phyloP scores from a whole-genome alignment of 2,888 invertebrate genomes.

The Rhaphigaster nebulosa region DNA sequence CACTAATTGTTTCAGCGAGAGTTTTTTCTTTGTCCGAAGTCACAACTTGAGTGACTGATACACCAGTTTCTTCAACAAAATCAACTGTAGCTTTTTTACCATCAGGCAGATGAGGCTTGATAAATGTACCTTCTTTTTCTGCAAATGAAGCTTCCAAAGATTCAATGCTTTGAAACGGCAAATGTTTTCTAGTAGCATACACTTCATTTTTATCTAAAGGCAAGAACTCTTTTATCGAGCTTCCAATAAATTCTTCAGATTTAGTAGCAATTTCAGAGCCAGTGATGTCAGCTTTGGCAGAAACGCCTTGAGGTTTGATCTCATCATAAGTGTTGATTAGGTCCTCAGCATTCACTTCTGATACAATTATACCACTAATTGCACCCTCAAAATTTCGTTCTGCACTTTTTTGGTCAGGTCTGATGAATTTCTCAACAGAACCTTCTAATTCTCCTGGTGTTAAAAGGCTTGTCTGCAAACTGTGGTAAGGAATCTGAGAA shows the following conservation, averaged over 20 bases:
- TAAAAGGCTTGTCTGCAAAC: slow-evolving; percentile 64
- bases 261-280: slow-evolving; percentile 71
- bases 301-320: slow-evolving; percentile 66
- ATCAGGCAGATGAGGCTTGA: slow-evolving; percentile 68
- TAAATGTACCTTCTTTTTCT: slow-evolving; percentile 68
- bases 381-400: slow-evolving; percentile 67
- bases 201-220: slow-evolving; percentile 67
- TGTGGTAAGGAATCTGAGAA: slow-evolving; percentile 64
- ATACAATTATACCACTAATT: slow-evolving; percentile 68
- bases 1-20: slow-evolving; percentile 65
- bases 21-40: slow-evolving; percentile 70
- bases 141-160: slow-evolving; percentile 63
- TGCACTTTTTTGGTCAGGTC: slow-evolving; percentile 68
- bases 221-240: slow-evolving; percentile 67
- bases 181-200: slow-evolving; percentile 65
- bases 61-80: slow-evolving; percentile 67
- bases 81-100: slow-evolving; percentile 66
- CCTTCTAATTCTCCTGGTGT: slow-evolving; percentile 65
- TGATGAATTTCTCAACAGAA: slow-evolving; percentile 66
- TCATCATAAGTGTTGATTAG: slow-evolving; percentile 68
- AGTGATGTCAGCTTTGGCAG: slow-evolving; percentile 67
- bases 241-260: slow-evolving; percentile 70
- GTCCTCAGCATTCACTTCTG: slow-evolving; percentile 69
- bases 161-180: slow-evolving; percentile 68
- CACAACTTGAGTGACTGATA: slow-evolving; percentile 70